Conservation (phyloP, 1,140 invertebrate species). For the Aphis gossypii region DNA sequence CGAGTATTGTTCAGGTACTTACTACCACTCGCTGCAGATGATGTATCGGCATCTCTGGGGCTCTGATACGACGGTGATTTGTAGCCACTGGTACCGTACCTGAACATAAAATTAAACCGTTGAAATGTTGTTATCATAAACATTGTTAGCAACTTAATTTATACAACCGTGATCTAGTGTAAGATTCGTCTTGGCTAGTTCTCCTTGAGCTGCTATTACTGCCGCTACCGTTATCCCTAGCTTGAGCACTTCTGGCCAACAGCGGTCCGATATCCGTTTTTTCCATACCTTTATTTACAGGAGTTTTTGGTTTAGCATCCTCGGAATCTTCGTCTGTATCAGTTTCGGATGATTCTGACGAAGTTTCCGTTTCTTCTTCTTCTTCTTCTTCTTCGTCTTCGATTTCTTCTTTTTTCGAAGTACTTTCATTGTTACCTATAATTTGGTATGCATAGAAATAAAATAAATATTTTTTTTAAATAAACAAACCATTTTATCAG, state of each 20-base stretch:
- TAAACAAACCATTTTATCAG: background rate
- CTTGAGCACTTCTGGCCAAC: constrained; percentile 77
- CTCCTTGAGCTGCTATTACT: constrained; percentile 58
- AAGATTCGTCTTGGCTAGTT: constrained; percentile 56
- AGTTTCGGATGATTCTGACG: constrained; percentile 71
- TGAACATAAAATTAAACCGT: background rate
- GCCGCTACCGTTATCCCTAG: constrained; percentile 65
- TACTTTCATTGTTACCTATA: constrained; percentile 49
- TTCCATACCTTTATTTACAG: constrained; percentile 69
- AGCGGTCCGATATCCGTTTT: constrained; percentile 80
- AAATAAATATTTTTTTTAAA: background rate
- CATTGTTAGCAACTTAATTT: background rate
- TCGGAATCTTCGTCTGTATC: constrained; percentile 76
- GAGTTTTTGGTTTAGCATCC: constrained; percentile 60
- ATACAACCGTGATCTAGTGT: constrained; percentile 50
- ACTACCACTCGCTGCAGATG: constrained; percentile 59
- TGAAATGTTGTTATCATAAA: background rate
- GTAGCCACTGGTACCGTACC: constrained; percentile 55
- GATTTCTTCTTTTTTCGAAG: constrained; percentile 56
- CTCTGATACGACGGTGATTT: constrained; percentile 56
- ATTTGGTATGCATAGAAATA: background rate
- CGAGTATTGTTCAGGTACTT: constrained; percentile 63
- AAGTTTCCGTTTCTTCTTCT: constrained; percentile 68
- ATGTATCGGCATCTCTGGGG: constrained; percentile 45
- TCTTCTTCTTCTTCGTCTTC: constrained; percentile 62